These are phyloP conservation scores for Anabas testudineus DNA, from an alignment of 2,797 vertebrate genomes.

Conservation along the genomic window DNA sequence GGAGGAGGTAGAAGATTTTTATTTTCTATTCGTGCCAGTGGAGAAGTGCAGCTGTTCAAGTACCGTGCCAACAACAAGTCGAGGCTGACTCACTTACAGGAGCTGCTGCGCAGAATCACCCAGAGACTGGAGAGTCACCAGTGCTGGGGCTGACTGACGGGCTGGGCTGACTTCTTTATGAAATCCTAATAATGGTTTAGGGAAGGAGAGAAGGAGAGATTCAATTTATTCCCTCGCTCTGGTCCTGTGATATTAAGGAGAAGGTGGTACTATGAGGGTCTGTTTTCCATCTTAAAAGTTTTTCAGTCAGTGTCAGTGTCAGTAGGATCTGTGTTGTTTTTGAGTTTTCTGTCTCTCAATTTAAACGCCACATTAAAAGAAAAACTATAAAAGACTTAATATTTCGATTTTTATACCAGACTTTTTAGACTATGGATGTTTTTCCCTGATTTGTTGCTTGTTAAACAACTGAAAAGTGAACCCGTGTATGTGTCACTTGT, in stretches of 20 bases:
- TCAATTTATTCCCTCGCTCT: constrained; percentile 1
- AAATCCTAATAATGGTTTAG: constrained; percentile 58
- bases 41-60: constrained; percentile 63
- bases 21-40: constrained; percentile 32
- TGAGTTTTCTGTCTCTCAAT: neutral
- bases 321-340: neutral
- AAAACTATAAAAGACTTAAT: neutral
- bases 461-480: constrained; percentile 17
- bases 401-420: neutral
- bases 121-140: constrained; percentile 39
- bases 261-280: neutral
- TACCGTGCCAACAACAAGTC: constrained; percentile 58
- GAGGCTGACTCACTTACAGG: constrained; percentile 60
- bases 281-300: constrained; percentile 9
- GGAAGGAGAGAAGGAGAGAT: constrained; percentile 13
- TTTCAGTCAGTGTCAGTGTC: neutral
- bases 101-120: constrained; percentile 51
- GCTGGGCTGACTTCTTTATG: constrained; percentile 48
- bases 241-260: constrained; percentile 13
- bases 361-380: neutral
- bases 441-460: constrained; percentile 24
- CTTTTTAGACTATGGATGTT: constrained; percentile 2
- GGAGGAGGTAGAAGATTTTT: constrained; percentile 45
- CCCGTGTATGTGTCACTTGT: constrained; percentile 29
- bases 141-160: constrained; percentile 26